phyloP scores from a whole-genome alignment of 1,140 invertebrate species.

The Augochlora pura region DNA sequence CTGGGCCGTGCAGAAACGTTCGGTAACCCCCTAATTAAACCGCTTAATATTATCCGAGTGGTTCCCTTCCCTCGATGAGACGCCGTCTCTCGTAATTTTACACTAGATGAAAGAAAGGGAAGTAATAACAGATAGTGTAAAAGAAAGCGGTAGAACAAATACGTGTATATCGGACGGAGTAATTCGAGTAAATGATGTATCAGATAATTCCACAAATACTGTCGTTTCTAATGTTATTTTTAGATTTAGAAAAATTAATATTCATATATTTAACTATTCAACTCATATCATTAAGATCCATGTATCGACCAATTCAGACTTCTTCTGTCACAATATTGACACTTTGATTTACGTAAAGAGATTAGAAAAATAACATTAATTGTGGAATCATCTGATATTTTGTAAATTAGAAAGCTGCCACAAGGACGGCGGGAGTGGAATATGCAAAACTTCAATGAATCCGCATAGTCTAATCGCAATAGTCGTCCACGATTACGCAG shows the following conservation, averaged over 20 bases:
- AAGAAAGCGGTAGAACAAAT: conserved; percentile 16
- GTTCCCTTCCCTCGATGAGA: not conserved
- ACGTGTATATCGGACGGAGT: conserved; percentile 26
- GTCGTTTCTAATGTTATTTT: no score
- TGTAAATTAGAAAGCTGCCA: not conserved
- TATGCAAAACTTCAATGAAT: conserved; percentile 13
- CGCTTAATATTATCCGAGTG: conserved; percentile 10
- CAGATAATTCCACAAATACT: conserved; percentile 1
- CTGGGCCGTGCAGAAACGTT: conserved; percentile 49
- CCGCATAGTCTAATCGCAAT: conserved; percentile 41
- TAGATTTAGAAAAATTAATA: no score
- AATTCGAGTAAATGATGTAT: conserved; percentile 32
- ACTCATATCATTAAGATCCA: no score
- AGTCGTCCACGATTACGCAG: conserved; percentile 25
- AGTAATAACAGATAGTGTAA: conserved; percentile 5
- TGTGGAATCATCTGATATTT: no score
- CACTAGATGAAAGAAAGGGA: not conserved
- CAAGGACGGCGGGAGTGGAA: conserved; percentile 38
- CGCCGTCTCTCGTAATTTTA: conserved; percentile 23
- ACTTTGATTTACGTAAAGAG: no score
- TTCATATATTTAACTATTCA: no score
- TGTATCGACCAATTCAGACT: no score
- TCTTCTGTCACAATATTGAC: no score
- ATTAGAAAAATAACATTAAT: no score
- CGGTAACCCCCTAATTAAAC: conserved; percentile 29